phyloP scores from a whole-genome alignment of 2,797 vertebrate species.

The Poeciliopsis paucimaculata region DNA sequence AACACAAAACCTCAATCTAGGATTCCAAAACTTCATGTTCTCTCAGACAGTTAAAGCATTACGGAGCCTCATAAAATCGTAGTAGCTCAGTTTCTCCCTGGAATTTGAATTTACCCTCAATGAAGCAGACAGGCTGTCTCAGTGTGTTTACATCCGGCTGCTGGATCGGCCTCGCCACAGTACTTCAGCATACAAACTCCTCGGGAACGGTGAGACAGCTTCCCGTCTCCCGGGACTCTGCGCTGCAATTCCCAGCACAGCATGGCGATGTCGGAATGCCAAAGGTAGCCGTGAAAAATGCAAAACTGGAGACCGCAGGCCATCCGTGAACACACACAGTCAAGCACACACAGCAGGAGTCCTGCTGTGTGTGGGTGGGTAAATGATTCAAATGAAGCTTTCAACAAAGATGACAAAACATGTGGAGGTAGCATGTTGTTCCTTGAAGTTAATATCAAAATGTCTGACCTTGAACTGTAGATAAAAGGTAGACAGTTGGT shows the following conservation, averaged over 20 bases:
- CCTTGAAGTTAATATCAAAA: neutral
- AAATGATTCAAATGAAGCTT: neutral
- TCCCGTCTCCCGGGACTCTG: constrained; percentile 21
- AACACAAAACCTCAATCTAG: constrained; percentile 9
- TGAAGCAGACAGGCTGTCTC: constrained; percentile 20
- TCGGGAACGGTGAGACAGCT: constrained; percentile 28
- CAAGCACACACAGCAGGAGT: neutral
- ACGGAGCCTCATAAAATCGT: constrained; percentile 15
- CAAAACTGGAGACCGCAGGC: constrained; percentile 11
- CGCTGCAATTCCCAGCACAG: constrained; percentile 14
- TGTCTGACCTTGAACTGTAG: neutral
- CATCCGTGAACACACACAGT: constrained; percentile 5
- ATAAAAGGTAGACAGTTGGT: neutral
- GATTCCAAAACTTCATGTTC: constrained; percentile 31
- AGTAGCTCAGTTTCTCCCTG: constrained; percentile 18
- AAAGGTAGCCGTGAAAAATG: constrained; percentile 12
- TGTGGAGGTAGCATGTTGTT: neutral
- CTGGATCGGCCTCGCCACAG: constrained; percentile 38
- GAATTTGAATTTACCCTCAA: constrained; percentile 7
- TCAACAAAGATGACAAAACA: neutral
- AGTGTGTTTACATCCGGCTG: constrained; percentile 33
- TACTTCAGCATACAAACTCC: constrained; percentile 16
- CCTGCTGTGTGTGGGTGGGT: too few relatives aligned
- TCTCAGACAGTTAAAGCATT: constrained; percentile 11
- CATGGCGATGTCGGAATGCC: constrained; percentile 7